These are phyloP conservation scores for Epinephelus moara DNA, from an alignment of 2,113 vertebrate species.

Conservation along the genomic window DNA sequence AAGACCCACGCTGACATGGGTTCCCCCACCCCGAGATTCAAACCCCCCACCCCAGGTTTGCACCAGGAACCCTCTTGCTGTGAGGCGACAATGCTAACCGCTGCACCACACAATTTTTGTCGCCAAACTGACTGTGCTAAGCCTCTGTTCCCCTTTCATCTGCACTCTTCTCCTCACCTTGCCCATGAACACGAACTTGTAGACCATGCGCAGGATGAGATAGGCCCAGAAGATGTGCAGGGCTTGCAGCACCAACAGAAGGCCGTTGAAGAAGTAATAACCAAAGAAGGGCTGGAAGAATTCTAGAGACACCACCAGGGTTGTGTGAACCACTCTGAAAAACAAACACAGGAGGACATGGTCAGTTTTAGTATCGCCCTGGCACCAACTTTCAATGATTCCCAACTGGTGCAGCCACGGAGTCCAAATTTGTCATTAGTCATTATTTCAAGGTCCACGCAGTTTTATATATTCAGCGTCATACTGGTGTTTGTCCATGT, in stretches of 20 bases:
- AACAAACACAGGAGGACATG: slow-evolving; percentile 24
- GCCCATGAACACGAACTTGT: slow-evolving; percentile 87
- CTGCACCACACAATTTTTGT: too few relatives aligned
- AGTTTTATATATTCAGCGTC: too few relatives aligned
- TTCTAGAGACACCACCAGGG: slow-evolving; percentile 86
- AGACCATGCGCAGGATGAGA: slow-evolving; percentile 92
- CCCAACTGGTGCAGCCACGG: too few relatives aligned
- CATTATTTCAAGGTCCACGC: too few relatives aligned
- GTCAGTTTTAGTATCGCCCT: background rate
- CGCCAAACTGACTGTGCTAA: background rate
- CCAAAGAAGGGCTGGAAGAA: slow-evolving; percentile 88
- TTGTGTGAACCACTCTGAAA: slow-evolving; percentile 87
- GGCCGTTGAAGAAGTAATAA: slow-evolving; percentile 92
- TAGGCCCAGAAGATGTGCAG: slow-evolving; percentile 95
- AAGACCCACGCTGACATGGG: too few relatives aligned
- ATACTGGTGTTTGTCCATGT: too few relatives aligned
- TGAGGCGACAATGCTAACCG: too few relatives aligned
- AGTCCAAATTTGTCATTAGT: too few relatives aligned
- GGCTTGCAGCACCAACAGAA: slow-evolving; percentile 88
- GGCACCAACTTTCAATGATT: background rate
- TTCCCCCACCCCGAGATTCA: too few relatives aligned
- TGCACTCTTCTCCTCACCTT: slow-evolving; percentile 81
- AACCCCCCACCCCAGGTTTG: too few relatives aligned
- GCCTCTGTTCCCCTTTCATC: background rate
- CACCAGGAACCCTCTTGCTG: too few relatives aligned